These are phyloP conservation scores for Melanotaenia pygmaea DNA, from an alignment of 2,797 vertebrate genomes.

Conservation along the genomic window DNA sequence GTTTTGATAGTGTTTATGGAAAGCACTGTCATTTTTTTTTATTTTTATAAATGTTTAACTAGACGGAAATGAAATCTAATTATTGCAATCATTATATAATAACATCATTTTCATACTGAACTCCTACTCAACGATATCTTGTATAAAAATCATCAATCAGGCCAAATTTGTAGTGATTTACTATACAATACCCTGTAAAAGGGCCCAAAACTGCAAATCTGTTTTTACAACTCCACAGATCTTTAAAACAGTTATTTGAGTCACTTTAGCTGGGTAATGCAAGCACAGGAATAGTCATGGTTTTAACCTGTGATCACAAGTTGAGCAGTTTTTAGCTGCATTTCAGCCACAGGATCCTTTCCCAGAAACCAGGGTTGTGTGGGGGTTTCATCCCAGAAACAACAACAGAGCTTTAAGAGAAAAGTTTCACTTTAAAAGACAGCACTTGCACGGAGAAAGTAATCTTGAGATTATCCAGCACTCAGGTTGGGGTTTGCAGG, in stretches of 20 bases:
- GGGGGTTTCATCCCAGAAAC: not conserved
- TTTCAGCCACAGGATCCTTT: not conserved
- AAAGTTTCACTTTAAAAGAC: not conserved
- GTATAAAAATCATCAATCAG: no score
- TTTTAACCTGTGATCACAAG: no score
- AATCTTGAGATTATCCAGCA: slow-evolving; percentile 3
- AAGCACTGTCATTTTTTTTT: not conserved
- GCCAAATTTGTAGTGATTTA: no score
- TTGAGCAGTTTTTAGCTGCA: not conserved
- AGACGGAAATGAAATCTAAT: not conserved
- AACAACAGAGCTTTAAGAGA: not conserved
- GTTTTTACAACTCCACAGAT: not conserved
- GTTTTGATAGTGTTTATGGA: not conserved
- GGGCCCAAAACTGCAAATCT: no score
- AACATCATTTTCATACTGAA: no score
- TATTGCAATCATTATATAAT: no score
- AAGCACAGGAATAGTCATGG: no score
- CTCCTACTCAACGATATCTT: no score
- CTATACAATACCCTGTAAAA: no score
- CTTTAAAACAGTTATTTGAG: no score
- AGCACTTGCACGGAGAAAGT: not conserved
- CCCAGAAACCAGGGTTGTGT: not conserved
- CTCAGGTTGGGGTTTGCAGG: not conserved
- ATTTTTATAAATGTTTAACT: not conserved
- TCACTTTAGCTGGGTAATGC: no score